Evolutionary conservation across 2,888 invertebrate genomes (phyloP), one percentile per base, ranked within the genome.

Genomic region (Netelia inedita): DNA sequence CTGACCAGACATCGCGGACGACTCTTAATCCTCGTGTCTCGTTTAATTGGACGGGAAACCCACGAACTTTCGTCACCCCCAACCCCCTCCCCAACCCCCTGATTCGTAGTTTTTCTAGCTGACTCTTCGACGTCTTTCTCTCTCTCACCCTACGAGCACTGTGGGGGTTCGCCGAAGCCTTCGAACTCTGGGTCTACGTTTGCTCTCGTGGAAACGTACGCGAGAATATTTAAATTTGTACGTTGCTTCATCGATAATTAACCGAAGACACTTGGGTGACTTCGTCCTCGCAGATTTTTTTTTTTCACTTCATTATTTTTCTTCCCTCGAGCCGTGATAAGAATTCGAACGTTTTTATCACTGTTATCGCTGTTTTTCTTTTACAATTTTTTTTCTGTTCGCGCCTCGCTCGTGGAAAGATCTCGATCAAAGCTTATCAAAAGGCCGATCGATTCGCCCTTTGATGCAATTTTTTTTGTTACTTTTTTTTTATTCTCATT

Each of bases 1-100:
- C 19, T 19, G 46, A 35, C 41, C 73, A 21, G 78, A 74, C 78
- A 71, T 59, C 71, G 78, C 28, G 69, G 59, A 75, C 71, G 74
- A 61, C 74, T 78, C 79, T 79, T 82, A 82, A 84, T 85, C 85
- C 82, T 72, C 82, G 82, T 82, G 72, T 85, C 82, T 85, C 79
- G 75, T 85, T 85, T 82, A 85, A 85, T 85, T 85, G 82, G 79
- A 82, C 79, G 79, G 82, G 82, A 85, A 85, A 85, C 82, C 79
- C 75, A 79, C 79, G 85, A 82, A 85, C 85, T 85, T 85, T 85
- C 75, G 85, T 79, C 79, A 50, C 71, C 57, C 69, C 35, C 76
- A 61, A 50, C 68, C 72, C 8, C 8, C 35, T 6, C 35, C 0
- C 28, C 28, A 2, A 0, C 28, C 28, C 28, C 0, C 28, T 5